Percentiles rank a stretch among this genome's conserved stretches.
Evolutionary conservation across 2,797 vertebrate genomes (phyloP).

Genomic region (Lepus oiostolus): DNA sequence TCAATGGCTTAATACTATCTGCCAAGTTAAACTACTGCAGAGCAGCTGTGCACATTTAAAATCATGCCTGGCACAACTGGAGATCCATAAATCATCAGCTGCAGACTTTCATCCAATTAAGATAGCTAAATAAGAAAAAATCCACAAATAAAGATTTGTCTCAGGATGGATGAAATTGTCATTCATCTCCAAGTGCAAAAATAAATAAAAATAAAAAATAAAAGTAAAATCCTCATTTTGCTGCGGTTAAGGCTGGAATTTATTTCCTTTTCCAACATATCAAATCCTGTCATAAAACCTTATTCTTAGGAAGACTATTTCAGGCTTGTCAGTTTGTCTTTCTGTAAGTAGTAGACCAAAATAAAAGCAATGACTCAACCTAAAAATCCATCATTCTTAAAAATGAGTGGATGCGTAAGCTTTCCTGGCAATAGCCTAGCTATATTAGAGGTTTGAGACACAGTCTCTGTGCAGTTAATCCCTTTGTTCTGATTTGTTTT

Average conservation of each 20-base stretch:
- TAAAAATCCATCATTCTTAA: conserved; percentile 8
- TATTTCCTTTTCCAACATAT: conserved; percentile 66
- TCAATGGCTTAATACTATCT: conserved; percentile 89
- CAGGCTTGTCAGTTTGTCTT: conserved; percentile 11
- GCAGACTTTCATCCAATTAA: conserved; percentile 90
- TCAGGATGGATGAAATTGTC: conserved; percentile 86
- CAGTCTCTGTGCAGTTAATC: not conserved
- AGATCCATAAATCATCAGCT: conserved; percentile 90
- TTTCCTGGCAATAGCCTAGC: not conserved
- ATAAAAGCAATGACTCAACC: conserved; percentile 5
- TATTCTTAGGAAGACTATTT: conserved; percentile 63
- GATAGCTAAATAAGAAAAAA: conserved; percentile 84
- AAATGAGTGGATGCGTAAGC: not conserved
- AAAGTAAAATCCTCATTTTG: conserved; percentile 64
- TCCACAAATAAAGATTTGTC: conserved; percentile 88
- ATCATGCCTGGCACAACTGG: conserved; percentile 89
- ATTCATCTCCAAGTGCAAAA: conserved; percentile 83
- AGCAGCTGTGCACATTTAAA: conserved; percentile 91
- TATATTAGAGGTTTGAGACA: not conserved
- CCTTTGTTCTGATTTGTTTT: not conserved
- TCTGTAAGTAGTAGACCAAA: not conserved
- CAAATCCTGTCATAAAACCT: conserved; percentile 55
- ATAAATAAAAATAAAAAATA: conserved; percentile 77
- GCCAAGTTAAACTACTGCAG: conserved; percentile 90
- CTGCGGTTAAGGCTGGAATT: conserved; percentile 44